A percentile compares a stretch with the other conserved stretches of the same genome.
Conservation (phyloP, 2,888 invertebrate species). For the Sinhomidia bicolor region DNA sequence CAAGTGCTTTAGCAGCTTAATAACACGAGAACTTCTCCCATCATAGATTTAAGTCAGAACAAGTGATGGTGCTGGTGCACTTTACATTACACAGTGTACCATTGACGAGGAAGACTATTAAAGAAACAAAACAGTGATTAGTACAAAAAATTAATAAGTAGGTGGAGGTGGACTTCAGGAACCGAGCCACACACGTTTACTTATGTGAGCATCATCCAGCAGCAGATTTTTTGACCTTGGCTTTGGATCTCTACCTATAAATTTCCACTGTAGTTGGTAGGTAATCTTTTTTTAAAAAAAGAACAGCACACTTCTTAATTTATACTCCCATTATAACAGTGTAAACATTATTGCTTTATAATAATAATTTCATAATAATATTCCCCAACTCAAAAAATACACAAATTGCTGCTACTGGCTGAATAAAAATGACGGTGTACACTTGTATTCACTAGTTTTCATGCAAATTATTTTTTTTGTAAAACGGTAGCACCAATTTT, state of each 20-base stretch:
- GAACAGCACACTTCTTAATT: slow-evolving; percentile 11
- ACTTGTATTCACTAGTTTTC: background rate
- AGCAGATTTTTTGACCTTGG: slow-evolving; percentile 44
- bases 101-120: slow-evolving; percentile 46
- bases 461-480: slow-evolving; percentile 22
- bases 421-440: no score
- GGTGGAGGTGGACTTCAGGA: slow-evolving; percentile 19
- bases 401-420: no score
- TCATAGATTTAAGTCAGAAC: no score
- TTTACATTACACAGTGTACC: no score
- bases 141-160: background rate
- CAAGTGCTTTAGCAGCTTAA: no score
- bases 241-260: background rate
- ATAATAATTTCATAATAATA: background rate
- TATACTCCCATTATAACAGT: background rate
- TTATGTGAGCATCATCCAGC: no score
- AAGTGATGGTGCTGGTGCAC: background rate
- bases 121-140: background rate
- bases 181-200: no score
- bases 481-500: no score
- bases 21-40: slow-evolving; percentile 53
- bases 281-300: slow-evolving; percentile 53
- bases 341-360: background rate
- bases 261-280: slow-evolving; percentile 22
- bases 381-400: no score